Conservation (phyloP, 2,113 vertebrate species). For the Collichthys lucidus region DNA sequence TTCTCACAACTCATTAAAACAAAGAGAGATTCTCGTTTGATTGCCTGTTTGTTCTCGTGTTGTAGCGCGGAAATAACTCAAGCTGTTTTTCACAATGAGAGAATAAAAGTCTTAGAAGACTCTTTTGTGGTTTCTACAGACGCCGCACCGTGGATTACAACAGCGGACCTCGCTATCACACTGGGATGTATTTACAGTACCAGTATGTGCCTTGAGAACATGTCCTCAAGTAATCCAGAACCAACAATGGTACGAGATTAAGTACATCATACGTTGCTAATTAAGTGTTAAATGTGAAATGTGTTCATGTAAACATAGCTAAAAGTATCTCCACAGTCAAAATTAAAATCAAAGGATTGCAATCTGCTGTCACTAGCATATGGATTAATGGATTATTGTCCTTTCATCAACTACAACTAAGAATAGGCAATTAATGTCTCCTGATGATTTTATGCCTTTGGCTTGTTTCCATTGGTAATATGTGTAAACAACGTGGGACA, state of each 20-base stretch:
- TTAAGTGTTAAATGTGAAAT: constrained; percentile 42
- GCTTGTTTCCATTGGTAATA: background rate
- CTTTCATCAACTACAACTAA: background rate
- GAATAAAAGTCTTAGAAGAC: constrained; percentile 15
- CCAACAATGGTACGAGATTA: constrained; percentile 8
- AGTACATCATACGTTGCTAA: constrained; percentile 24
- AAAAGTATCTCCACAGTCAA: background rate
- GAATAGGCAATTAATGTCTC: background rate
- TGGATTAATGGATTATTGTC: background rate
- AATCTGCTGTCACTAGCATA: background rate
- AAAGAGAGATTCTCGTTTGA: constrained; percentile 37
- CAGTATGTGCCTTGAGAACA: constrained; percentile 20
- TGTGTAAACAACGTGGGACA: background rate
- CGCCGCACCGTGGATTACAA: constrained; percentile 8
- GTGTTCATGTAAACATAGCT: constrained; percentile 6
- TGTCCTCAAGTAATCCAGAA: constrained; percentile 33
- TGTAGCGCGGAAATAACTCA: constrained; percentile 22
- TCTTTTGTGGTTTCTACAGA: constrained; percentile 10
- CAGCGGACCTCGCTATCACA: constrained; percentile 46
- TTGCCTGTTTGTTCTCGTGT: constrained; percentile 45
- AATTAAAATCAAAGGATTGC: background rate
- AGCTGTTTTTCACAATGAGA: constrained; percentile 32
- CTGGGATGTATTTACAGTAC: constrained; percentile 16
- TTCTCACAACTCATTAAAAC: constrained; percentile 60
- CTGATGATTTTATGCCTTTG: background rate